These are phyloP conservation scores for Mandrillus leucophaeus DNA, from an alignment of 2,113 vertebrate genomes.

Conservation along the genomic window DNA sequence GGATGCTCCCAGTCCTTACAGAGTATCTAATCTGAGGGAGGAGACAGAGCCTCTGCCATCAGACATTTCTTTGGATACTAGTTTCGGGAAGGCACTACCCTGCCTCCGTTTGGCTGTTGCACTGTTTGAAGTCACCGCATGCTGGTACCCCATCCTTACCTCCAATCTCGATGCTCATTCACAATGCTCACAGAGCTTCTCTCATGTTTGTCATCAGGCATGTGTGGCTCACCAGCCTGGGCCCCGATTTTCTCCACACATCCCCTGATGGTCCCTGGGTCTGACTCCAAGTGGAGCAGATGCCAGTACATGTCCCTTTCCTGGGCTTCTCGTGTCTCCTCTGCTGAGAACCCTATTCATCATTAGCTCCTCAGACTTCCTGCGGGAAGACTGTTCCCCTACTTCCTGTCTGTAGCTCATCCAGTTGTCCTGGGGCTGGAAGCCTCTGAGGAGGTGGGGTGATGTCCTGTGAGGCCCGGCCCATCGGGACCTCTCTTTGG, in stretches of 20 bases:
- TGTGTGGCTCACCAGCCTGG: background rate
- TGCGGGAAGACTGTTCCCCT: background rate
- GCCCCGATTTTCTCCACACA: conserved; percentile 18
- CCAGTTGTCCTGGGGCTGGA: background rate
- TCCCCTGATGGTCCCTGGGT: background rate
- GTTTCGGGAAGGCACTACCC: background rate
- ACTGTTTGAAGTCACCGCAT: background rate
- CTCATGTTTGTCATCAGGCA: background rate
- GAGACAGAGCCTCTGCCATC: background rate
- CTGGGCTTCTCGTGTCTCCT: background rate
- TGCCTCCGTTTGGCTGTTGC: background rate
- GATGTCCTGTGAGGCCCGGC: background rate
- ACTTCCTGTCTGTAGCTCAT: background rate
- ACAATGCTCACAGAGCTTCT: background rate
- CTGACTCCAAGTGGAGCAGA: conserved; percentile 48
- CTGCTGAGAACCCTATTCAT: background rate
- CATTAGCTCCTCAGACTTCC: background rate
- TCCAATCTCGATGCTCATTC: background rate
- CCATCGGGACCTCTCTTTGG: background rate
- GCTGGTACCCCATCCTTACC: background rate
- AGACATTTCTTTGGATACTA: background rate
- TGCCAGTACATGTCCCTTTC: background rate
- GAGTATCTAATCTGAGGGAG: background rate
- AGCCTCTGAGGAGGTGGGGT: background rate
- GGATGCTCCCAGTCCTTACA: background rate